Base-by-base conservation (phyloP, 2,797 vertebrate genomes). In the Chelidonichthys spinosus region DNA sequence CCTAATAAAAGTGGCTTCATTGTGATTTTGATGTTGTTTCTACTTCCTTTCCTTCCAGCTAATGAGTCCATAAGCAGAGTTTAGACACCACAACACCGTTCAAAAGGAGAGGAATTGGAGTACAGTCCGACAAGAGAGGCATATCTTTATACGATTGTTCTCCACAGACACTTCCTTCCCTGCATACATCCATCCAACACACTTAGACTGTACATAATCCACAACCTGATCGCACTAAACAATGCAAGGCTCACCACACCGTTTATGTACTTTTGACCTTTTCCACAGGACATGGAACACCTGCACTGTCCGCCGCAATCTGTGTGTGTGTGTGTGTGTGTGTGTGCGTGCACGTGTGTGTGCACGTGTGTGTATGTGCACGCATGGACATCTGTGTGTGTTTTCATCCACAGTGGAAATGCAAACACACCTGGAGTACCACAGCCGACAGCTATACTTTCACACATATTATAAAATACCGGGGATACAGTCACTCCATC, bases 381-480 rank as follows among this genome's bases (percentile, higher is more conserved):
- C 17, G 32, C 46, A 10, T 37, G 67, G 60, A 77, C 63, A 53
- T 52, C 40, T 35, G 55, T 69, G 70, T 55, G 54, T 53, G 71
- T 71, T 76, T 76, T 76, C 43, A 47, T 69, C 74, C 76, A 56
- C 69, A 39, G 35, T 86, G 80, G 81, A 88, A 92, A 87, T 59
- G 67, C 80, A 93, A 92, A 93, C 91, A 92, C 90, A 93, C 87
- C 92, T 93, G 90, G 66, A 71, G 68, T 1, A 44, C 50, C 61
- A 49, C 69, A 73, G 72, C 84, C 79, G 88, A 85, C 87, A 72
- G 84, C 62, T 68, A 63, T 63, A 77, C 83, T 74, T 89, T 85
- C 81, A 86, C 88, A 91, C 85, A 3, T 80, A 83, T 90, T 83
- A 80, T 89, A 74, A 75, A 88, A 87, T 81, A 66, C 69, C 42